These are phyloP conservation scores for Clarias fuscus DNA, from an alignment of 2,797 vertebrate species.

Conservation along the genomic window DNA sequence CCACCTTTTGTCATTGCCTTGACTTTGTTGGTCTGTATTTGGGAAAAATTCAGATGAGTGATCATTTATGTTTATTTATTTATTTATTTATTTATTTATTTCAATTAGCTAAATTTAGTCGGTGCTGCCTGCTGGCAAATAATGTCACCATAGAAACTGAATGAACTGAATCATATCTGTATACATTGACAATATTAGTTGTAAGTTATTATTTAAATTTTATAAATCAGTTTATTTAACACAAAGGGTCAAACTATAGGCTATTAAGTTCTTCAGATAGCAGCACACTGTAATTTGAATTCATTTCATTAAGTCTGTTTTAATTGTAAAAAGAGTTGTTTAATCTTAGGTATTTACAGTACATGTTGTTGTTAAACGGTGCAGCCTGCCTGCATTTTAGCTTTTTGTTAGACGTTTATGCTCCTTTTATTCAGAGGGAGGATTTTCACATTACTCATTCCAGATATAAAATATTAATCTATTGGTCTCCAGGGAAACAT, in stretches of 20 bases:
- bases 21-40: not conserved
- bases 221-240: not conserved
- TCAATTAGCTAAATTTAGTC: not conserved
- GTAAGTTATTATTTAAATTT: not conserved
- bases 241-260: not conserved
- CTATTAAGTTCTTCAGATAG: not conserved
- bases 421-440: slow-evolving; percentile 9
- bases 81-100: too few relatives aligned
- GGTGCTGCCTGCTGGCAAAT: not conserved
- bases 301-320: not conserved
- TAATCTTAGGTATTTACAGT: not conserved
- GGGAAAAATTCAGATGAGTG: not conserved
- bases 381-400: not conserved
- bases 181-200: not conserved
- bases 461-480: slow-evolving; percentile 45
- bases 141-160: slow-evolving; percentile 2
- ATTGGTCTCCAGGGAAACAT: slow-evolving; percentile 43
- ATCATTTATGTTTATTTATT: too few relatives aligned
- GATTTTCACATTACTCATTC: slow-evolving; percentile 40
- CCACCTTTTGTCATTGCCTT: not conserved
- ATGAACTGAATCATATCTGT: not conserved
- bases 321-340: not conserved
- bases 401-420: slow-evolving; percentile 14
- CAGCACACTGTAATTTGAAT: not conserved
- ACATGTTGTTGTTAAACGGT: not conserved